phyloP scores from a whole-genome alignment of 1,140 invertebrate genomes.

The Rhopalosiphum padi region DNA sequence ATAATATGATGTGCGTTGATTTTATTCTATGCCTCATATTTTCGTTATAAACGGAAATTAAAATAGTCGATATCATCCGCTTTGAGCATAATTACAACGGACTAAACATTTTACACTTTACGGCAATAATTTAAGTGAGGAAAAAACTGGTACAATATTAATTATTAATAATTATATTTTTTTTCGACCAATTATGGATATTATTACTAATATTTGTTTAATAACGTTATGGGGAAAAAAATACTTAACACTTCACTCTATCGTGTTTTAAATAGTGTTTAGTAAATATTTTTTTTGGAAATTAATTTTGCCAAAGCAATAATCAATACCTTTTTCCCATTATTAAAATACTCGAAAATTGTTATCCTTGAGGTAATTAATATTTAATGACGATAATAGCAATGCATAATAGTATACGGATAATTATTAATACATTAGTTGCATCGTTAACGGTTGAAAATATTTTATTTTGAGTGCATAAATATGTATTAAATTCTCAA shows the following conservation, averaged over 20 bases:
- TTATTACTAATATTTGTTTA: background rate
- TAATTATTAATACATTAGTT: slow-evolving; percentile 8
- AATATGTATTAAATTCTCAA: background rate
- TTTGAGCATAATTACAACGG: background rate
- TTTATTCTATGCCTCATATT: background rate
- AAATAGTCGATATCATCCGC: background rate
- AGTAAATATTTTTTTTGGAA: background rate
- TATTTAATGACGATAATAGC: background rate
- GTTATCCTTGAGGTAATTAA: background rate
- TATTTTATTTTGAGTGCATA: background rate
- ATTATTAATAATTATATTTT: background rate
- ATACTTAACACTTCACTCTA: background rate
- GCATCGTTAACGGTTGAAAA: background rate
- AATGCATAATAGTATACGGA: background rate
- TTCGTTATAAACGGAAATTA: background rate
- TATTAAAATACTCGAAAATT: background rate
- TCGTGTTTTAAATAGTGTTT: background rate
- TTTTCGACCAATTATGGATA: background rate
- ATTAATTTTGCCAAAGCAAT: background rate
- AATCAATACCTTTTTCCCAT: background rate
- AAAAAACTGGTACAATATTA: background rate
- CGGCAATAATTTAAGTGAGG: too few species aligned
- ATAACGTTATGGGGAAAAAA: background rate
- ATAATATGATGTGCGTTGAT: background rate
- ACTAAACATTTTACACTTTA: background rate